These are phyloP conservation scores for Xiphorhynchus elegans DNA, from an alignment of 2,113 vertebrate genomes.

Conservation along the genomic window DNA sequence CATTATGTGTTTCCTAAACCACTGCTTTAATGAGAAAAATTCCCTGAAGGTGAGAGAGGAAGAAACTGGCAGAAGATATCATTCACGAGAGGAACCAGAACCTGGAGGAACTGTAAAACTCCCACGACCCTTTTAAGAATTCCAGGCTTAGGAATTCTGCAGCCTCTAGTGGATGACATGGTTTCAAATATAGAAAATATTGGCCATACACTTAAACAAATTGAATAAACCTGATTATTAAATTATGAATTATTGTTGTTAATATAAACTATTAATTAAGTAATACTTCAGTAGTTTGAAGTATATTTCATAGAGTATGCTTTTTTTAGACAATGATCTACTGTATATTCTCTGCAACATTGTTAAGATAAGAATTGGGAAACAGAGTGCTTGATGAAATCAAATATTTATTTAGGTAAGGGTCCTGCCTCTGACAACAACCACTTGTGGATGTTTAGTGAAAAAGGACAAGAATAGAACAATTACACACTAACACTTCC, in stretches of 20 bases:
- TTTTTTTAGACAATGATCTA: background rate
- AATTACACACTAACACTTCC: background rate
- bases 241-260: background rate
- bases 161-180: background rate
- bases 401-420: background rate
- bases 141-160: background rate
- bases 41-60: background rate
- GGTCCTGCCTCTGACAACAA: background rate
- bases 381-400: background rate
- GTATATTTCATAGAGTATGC: background rate
- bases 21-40: background rate
- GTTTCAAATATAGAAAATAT: background rate
- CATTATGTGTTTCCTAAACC: background rate
- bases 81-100: background rate
- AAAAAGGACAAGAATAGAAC: background rate
- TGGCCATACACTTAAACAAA: background rate
- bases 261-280: background rate
- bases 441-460: background rate
- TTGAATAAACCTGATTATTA: background rate
- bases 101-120: background rate
- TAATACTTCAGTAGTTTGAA: background rate
- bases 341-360: background rate
- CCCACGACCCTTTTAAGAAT: background rate
- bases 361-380: background rate
- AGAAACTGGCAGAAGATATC: background rate